Evolutionary conservation across 2,113 vertebrate species (phyloP).

Genomic region (Larimichthys polyactis): DNA sequence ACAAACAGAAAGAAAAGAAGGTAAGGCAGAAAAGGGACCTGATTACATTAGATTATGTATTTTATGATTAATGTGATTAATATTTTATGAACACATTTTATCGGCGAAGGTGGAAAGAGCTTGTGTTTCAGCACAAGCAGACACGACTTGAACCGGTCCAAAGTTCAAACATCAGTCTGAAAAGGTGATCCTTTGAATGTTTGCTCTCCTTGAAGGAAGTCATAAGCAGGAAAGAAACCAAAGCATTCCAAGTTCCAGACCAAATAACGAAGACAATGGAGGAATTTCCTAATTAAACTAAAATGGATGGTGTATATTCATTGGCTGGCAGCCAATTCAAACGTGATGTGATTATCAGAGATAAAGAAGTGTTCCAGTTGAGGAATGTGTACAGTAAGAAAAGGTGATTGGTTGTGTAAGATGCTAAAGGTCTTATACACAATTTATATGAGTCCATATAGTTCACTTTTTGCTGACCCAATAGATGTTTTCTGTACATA

Average conservation of each 20-base stretch:
- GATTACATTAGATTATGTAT: not conserved
- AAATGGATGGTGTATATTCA: conserved; percentile 20
- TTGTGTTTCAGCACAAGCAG: conserved; percentile 7
- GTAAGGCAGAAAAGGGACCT: not conserved
- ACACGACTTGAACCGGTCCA: not conserved
- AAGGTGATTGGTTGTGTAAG: not conserved
- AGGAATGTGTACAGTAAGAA: conserved; percentile 19
- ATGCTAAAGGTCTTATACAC: not conserved
- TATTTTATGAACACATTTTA: not conserved
- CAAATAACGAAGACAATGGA: conserved; percentile 71
- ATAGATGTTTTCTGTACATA: not conserved
- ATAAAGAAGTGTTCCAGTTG: conserved; percentile 2
- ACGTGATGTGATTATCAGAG: conserved; percentile 21
- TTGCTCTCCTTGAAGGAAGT: conserved; percentile 41
- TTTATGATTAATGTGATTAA: not conserved
- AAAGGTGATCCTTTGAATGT: conserved; percentile 37
- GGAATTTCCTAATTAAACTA: conserved; percentile 55
- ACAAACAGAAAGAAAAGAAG: not conserved
- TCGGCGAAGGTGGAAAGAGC: conserved; percentile 3
- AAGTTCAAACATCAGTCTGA: conserved; percentile 39
- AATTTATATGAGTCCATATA: not conserved
- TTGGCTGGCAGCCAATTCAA: conserved; percentile 48
- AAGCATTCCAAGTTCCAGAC: conserved; percentile 49
- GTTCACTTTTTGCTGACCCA: not conserved
- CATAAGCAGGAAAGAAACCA: conserved; percentile 46